Evolutionary conservation across 2,888 invertebrate genomes (phyloP).

Genomic region (Ophioninae sp.): DNA sequence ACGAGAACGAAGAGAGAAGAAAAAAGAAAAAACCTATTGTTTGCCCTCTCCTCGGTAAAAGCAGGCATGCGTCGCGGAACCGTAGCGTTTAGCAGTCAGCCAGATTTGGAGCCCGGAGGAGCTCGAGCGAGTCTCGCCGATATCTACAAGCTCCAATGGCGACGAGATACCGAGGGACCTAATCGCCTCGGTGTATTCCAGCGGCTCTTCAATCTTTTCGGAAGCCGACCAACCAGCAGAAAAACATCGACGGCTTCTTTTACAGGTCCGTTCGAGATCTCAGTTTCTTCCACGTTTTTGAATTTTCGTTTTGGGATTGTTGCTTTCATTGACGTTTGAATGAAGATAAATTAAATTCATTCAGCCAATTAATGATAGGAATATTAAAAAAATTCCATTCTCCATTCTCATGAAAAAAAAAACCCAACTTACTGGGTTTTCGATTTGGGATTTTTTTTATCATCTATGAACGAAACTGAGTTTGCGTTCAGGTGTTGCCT

Average conservation of each 20-base stretch:
- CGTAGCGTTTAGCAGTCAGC: slow-evolving; percentile 80
- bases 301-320: too few species aligned
- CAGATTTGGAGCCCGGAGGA: slow-evolving; percentile 76
- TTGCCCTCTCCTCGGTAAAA: slow-evolving; percentile 63
- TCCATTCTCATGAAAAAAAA: too few species aligned
- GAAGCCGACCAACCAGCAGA: slow-evolving; percentile 85
- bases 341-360: too few species aligned
- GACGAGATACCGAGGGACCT: slow-evolving; percentile 77
- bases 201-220: slow-evolving; percentile 83
- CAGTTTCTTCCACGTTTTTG: too few species aligned
- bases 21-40: slow-evolving; percentile 19
- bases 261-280: slow-evolving; percentile 71
- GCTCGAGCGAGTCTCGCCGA: slow-evolving; percentile 77
- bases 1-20: slow-evolving; percentile 14
- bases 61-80: slow-evolving; percentile 79
- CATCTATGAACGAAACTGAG: not conserved
- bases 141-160: slow-evolving; percentile 77
- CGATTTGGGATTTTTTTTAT: too few species aligned
- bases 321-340: too few species aligned
- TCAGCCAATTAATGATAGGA: too few species aligned
- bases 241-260: slow-evolving; percentile 87
- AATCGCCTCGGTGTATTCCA: slow-evolving; percentile 79
- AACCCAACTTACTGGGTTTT: too few species aligned
- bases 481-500: slow-evolving; percentile 83
- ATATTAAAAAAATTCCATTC: too few species aligned